Evolutionary conservation across 2,113 vertebrate genomes (phyloP).

Genomic region (Lagopus leucura): DNA sequence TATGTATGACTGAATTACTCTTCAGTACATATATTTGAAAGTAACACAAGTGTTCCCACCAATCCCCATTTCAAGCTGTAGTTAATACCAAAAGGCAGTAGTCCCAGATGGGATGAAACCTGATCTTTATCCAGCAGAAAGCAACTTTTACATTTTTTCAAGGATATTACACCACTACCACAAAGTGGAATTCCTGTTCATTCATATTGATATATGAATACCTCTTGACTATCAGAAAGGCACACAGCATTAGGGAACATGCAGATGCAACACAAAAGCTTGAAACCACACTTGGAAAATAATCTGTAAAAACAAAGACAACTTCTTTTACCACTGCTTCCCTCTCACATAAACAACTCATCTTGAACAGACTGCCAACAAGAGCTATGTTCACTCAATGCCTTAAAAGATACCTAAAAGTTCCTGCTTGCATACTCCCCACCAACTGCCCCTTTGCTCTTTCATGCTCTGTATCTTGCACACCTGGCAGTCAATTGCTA

Average conservation of each 20-base stretch:
- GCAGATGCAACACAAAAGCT: background rate
- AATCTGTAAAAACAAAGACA: background rate
- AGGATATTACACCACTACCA: background rate
- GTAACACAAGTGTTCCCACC: background rate
- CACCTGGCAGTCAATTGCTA: background rate
- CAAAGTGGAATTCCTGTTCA: background rate
- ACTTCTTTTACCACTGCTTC: background rate
- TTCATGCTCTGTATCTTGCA: background rate
- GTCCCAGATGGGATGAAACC: background rate
- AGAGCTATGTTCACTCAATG: rapidly evolving
- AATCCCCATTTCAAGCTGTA: background rate
- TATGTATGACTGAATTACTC: slow-evolving; percentile 37
- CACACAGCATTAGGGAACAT: background rate
- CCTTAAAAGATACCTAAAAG: background rate
- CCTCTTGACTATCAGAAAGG: background rate
- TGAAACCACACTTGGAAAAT: background rate
- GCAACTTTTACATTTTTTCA: rapidly evolving
- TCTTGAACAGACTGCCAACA: background rate
- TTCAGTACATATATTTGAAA: background rate
- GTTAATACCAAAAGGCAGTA: background rate
- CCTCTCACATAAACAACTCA: background rate
- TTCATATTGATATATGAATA: background rate
- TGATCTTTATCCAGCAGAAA: background rate
- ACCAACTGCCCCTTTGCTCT: rapidly evolving
- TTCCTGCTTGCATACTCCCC: background rate